Evolutionary conservation across 2,888 invertebrate species (phyloP).

Genomic region (Reticulitermes lucifugus): DNA sequence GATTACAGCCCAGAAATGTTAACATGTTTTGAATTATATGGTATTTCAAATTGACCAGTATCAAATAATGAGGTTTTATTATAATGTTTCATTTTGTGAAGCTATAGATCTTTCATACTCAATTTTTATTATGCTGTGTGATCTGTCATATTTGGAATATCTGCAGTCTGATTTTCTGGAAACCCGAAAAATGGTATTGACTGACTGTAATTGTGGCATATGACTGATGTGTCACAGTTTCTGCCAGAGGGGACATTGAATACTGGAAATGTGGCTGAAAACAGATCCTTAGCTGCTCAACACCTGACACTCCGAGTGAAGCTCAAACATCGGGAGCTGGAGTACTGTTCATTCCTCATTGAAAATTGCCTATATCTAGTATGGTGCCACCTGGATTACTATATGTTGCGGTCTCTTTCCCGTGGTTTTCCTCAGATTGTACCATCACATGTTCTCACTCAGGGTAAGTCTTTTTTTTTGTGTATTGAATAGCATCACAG

Average conservation of each 20-base stretch:
- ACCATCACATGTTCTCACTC: neutral
- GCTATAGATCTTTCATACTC: no score
- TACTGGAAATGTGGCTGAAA: conserved; percentile 52
- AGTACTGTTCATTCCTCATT: conserved; percentile 73
- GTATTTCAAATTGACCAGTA: no score
- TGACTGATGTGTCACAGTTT: conserved; percentile 50
- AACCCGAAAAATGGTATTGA: no score
- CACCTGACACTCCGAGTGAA: conserved; percentile 67
- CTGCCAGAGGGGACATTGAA: conserved; percentile 53
- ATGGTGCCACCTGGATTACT: conserved; percentile 82
- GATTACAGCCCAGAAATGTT: no score
- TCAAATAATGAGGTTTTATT: no score
- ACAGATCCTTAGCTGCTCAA: conserved; percentile 56
- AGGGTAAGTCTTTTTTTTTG: conserved; percentile 45
- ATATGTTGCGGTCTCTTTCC: conserved; percentile 73
- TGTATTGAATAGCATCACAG: conserved; percentile 29
- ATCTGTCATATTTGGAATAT: no score
- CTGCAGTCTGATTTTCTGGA: no score
- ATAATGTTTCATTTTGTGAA: no score
- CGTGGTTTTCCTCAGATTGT: neutral
- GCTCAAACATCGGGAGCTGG: conserved; percentile 71
- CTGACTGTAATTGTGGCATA: no score
- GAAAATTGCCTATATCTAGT: conserved; percentile 80
- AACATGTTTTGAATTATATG: no score
- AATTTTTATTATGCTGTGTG: no score